Evolutionary conservation across 2,888 invertebrate species (phyloP), one percentile per base, ranked within the genome.

Genomic region (Enchytraeus crypticus): DNA sequence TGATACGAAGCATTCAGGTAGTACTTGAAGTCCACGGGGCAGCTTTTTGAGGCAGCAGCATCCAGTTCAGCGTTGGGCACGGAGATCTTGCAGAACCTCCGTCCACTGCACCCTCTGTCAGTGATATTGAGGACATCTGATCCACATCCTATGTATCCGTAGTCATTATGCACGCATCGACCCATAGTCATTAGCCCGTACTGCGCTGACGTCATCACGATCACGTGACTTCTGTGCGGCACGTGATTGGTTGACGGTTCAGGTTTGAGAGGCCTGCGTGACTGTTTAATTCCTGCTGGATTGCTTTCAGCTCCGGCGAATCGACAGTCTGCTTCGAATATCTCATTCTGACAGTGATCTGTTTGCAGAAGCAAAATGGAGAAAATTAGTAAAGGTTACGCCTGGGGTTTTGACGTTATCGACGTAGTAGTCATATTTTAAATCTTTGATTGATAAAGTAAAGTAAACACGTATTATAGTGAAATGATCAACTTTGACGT

Each of bases 21-120:
- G 47, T 53, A 59, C 56, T 62, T 62, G 55, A 62, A 62, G 51
- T 62, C 62, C 26, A 59, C 62, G 5, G 62, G 62, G 55, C 62
- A 62, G 18, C 49, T 32, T 5, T 34, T 33, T 18, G 51, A 21
- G 0, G 26, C 55, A 11, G 55, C 55, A 4, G 33, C 46, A 57
- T 62, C 62, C 23, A 62, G 51, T 45, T 51, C n/a, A 27, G 51
- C 59, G 33, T 62, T 62, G 1, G 62, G 62, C 3, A 62, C 62
- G 5, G 51, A 55, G 18, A 62, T 51, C 8, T 29, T 47, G 32
- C 62, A 62, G 2, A 46, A 27, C 43, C 62, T 38, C 18, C 62
- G 46, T 30, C 62, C 62, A n/a, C 59, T 54, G 55, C 62, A 62
- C 46, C 54, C 47, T 29, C 33, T 51, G 38, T 62, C 59, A n/a